These are phyloP conservation scores for Anabacerthia variegaticeps DNA, from an alignment of 2,797 vertebrate genomes.

Conservation along the genomic window DNA sequence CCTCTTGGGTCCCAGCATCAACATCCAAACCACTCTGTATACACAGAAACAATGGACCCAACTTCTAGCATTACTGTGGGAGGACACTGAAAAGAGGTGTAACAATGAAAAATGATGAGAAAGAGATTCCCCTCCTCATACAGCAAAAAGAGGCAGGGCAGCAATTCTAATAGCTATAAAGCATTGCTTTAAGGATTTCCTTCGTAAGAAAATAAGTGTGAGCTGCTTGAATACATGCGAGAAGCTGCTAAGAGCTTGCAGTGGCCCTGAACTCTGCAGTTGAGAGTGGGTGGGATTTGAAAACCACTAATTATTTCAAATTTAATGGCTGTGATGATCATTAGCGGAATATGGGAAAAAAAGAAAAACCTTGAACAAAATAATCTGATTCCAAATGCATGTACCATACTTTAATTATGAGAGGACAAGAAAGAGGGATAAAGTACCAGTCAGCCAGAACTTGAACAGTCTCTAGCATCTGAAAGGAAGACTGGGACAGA, in stretches of 20 bases:
- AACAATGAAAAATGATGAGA: background rate
- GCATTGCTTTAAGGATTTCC: background rate
- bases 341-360: background rate
- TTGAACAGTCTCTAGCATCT: background rate
- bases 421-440: background rate
- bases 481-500: background rate
- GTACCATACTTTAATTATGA: background rate
- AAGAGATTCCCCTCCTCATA: background rate
- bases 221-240: background rate
- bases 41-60: background rate
- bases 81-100: background rate
- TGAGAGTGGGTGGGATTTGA: background rate
- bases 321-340: background rate
- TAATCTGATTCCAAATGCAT: background rate
- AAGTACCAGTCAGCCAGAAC: background rate
- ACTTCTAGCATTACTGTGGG: background rate
- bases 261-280: background rate
- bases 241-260: background rate
- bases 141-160: background rate
- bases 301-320: background rate
- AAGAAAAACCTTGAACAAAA: background rate
- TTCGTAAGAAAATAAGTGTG: background rate
- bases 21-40: background rate
- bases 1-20: rapidly evolving
- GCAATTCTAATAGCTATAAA: background rate